Evolutionary conservation across 2,113 vertebrate species (phyloP).

Genomic region (Tinamus guttatus): DNA sequence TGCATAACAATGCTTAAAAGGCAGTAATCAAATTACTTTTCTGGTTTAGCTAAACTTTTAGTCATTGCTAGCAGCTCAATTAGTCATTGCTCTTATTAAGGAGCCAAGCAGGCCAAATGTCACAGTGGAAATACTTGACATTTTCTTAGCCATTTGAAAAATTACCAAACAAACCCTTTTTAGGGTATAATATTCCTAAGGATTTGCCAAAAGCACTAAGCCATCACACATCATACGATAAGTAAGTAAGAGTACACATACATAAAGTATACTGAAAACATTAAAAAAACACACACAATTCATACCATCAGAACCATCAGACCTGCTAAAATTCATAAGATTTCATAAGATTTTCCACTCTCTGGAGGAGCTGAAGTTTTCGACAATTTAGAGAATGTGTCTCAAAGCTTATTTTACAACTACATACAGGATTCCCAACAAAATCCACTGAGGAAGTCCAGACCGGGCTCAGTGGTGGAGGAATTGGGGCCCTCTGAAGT

Average conservation of each 20-base stretch:
- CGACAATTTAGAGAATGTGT: background rate
- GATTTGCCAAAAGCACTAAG: background rate
- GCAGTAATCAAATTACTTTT: background rate
- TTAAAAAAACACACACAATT: background rate
- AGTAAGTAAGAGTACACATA: background rate
- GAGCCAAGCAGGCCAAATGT: background rate
- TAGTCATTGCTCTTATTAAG: background rate
- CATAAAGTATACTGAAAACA: background rate
- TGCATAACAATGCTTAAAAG: background rate
- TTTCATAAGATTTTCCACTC: background rate
- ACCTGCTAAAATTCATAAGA: fast-evolving
- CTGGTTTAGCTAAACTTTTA: background rate
- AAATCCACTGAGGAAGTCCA: background rate
- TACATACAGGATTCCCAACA: background rate
- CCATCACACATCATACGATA: background rate
- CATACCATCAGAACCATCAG: background rate
- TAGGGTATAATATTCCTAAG: background rate
- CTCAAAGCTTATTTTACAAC: background rate
- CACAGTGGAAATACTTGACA: background rate
- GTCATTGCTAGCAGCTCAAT: background rate
- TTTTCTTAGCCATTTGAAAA: background rate
- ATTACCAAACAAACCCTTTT: background rate
- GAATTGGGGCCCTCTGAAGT: background rate
- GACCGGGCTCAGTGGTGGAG: background rate
- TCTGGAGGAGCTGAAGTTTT: background rate